Evolutionary conservation across 2,113 vertebrate species (phyloP), one percentile per base, ranked within the genome.

Genomic region (Tetrax tetrax): DNA sequence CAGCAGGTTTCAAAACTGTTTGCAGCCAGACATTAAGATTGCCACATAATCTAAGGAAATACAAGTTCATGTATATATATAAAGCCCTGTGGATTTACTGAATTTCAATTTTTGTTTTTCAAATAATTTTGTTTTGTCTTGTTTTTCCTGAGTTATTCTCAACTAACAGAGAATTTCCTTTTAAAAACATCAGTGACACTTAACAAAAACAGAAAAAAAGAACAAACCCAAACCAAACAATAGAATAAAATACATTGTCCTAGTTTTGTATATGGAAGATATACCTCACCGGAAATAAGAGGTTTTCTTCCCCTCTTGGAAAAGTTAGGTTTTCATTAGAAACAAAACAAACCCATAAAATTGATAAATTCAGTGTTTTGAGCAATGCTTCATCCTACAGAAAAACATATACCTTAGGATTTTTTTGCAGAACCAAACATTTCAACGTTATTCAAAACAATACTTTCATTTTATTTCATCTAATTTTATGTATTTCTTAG

Each of bases 271-370:
- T 63, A 50, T 5, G 53, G n/a, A 85, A 66, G 18, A 54, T 38
- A 27, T 2, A 53, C 37, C n/a, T 53, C 14, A 17, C 21, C 17
- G 79, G 22, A 9, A 83, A 59, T 61, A 57, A 57, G 15, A 56
- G 7, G 23, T 0, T 0, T 41, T 65, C 54, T 47, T 4, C 24
- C 7, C 19, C 7, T 68, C 19, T 37, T 47, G 15, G 35, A 60
- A 65, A 82, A 56, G 2, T 1, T 68, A 35, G 12, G 31, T 77
- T 81, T 77, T 84, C 5, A 37, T 29, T 50, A 57, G 5, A 66
- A 86, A 48, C 3, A 69, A 77, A 69, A 14, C 2, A 22, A 37
- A n/a, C 12, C 28, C 1, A 37, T 61, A 28, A 68, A 50, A 41
- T 3, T 41, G 2, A 76, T 64, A 76, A 10, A 17, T 19, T 35